Conservation (phyloP, 2,888 invertebrate species). For the Spisula solida region DNA sequence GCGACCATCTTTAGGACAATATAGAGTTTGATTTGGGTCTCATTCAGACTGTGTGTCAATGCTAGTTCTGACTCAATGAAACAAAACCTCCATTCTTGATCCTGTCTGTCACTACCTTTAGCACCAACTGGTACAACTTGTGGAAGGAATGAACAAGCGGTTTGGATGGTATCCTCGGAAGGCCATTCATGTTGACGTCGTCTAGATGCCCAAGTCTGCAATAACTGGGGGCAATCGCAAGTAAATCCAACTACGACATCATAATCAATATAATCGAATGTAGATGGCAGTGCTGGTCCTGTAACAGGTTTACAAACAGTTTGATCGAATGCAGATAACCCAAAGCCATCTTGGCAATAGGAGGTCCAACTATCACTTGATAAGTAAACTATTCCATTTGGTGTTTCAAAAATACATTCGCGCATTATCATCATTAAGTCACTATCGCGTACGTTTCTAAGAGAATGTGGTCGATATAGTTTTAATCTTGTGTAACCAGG, state of each 20-base stretch:
- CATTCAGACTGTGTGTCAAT: conserved; percentile 20
- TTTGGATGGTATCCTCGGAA: not conserved
- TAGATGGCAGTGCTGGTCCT: not conserved
- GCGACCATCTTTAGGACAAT: conserved; percentile 30
- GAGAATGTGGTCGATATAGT: not conserved
- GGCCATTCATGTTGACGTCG: conserved; percentile 10
- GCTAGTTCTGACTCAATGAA: conserved; percentile 25
- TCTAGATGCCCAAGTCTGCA: conserved; percentile 11
- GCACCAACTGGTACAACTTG: conserved; percentile 33
- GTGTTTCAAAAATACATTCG: not conserved
- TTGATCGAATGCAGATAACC: not conserved
- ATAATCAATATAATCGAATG: not conserved
- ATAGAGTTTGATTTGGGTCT: conserved; percentile 26
- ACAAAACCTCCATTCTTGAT: conserved; percentile 36
- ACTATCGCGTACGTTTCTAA: not conserved
- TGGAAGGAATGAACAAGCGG: not conserved
- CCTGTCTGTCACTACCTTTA: conserved; percentile 15
- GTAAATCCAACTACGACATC: not conserved
- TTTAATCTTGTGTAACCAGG: conserved; percentile 27
- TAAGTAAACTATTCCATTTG: not conserved
- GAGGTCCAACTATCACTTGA: not conserved
- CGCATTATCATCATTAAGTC: no score
- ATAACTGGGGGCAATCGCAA: not conserved
- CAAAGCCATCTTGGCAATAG: not conserved
- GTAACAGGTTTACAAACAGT: not conserved